A percentile compares a stretch with the other conserved stretches of the same genome.
These are phyloP conservation scores for Papilio dardanus DNA, from an alignment of 1,140 invertebrate species.

Conservation along the genomic window DNA sequence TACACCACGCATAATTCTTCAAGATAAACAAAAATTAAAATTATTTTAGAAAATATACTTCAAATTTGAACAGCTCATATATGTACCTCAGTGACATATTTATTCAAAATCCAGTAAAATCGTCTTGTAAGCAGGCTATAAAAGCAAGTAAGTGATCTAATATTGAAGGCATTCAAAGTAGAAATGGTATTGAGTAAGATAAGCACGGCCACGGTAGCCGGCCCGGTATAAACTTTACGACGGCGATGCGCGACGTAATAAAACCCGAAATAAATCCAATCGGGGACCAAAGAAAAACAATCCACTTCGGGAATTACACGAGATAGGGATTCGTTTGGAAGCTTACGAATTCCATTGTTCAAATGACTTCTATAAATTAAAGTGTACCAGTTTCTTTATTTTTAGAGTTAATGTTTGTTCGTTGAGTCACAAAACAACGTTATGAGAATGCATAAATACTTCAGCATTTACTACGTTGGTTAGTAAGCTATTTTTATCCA, in stretches of 20 bases:
- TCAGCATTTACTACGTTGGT: neutral
- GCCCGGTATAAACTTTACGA: conserved; percentile 77
- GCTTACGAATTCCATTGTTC: conserved; percentile 33
- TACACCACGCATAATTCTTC: neutral
- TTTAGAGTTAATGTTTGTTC: conserved; percentile 7
- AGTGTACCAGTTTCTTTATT: conserved; percentile 30
- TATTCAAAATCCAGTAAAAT: conserved; percentile 17
- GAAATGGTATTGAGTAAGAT: conserved; percentile 46
- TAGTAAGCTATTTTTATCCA: neutral
- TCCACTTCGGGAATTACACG: conserved; percentile 71
- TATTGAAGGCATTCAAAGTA: conserved; percentile 34
- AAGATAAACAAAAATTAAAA: neutral
- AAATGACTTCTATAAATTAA: conserved; percentile 33
- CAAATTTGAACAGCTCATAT: neutral
- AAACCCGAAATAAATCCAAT: conserved; percentile 79
- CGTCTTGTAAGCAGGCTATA: neutral
- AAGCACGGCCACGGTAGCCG: conserved; percentile 60
- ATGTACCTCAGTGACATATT: neutral
- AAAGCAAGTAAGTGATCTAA: conserved; percentile 29
- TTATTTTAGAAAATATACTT: neutral
- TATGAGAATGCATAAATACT: conserved; percentile 4
- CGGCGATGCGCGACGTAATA: conserved; percentile 73
- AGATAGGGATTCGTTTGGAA: conserved; percentile 49
- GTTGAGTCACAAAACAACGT: conserved; percentile 25
- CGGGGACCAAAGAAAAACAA: conserved; percentile 74